Conservation (phyloP, 2,113 vertebrate species). For the Mesocricetus auratus region DNA sequence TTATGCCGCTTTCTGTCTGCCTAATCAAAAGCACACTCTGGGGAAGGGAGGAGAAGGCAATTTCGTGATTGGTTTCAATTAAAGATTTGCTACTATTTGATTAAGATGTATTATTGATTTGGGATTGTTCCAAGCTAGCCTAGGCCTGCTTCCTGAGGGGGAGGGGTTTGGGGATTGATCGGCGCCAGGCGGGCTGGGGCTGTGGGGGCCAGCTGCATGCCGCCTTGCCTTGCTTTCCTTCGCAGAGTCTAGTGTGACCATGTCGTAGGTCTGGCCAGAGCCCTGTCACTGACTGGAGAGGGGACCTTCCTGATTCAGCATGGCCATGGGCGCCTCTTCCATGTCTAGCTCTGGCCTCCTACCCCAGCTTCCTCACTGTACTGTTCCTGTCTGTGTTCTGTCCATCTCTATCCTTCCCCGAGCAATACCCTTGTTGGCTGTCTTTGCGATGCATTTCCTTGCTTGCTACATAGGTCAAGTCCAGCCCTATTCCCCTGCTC, state of each 20-base stretch:
- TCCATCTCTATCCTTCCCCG: no score
- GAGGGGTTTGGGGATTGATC: background rate
- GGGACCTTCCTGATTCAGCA: background rate
- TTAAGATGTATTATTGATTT: constrained; percentile 78
- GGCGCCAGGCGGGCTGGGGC: constrained; percentile 54
- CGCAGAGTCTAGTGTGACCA: background rate
- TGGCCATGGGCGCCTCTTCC: accelerated
- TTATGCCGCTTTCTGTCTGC: background rate
- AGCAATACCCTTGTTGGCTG: background rate
- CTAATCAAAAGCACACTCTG: constrained; percentile 72
- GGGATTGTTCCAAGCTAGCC: constrained; percentile 67
- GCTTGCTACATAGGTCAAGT: background rate
- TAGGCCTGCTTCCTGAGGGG: constrained; percentile 54
- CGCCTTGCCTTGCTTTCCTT: background rate
- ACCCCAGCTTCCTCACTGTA: accelerated
- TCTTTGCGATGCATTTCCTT: background rate
- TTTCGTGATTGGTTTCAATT: constrained; percentile 77
- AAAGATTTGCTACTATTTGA: constrained; percentile 78
- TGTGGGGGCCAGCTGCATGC: background rate
- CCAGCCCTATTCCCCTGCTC: no score
- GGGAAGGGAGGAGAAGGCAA: constrained; percentile 58
- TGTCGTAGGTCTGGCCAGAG: background rate
- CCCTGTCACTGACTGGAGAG: accelerated
- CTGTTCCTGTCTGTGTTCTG: accelerated
- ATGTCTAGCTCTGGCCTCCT: background rate